Percentiles rank a stretch among this genome's conserved stretches.
Conservation (phyloP, 2,113 vertebrate genomes). For the Alosa alosa region DNA sequence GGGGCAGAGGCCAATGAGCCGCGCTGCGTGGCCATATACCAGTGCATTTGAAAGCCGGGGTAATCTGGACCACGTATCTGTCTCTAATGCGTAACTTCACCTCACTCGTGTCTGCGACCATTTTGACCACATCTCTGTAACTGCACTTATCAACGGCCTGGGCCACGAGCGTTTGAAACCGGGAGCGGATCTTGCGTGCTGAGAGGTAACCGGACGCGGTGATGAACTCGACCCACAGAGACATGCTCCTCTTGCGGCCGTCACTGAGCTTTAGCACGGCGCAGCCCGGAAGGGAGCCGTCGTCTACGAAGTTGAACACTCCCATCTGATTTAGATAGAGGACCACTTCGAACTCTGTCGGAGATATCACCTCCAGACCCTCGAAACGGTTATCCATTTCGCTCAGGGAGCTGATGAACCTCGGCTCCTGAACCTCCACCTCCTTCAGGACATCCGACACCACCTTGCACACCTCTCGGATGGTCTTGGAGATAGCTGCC, state of each 20-base stretch:
- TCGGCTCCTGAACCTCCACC: conserved; percentile 98
- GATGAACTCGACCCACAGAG: conserved; percentile 99
- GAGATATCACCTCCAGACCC: conserved; percentile 94
- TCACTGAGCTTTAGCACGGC: conserved; percentile 98
- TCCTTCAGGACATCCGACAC: conserved; percentile 98
- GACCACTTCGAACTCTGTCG: conserved; percentile 97
- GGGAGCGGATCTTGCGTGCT: conserved; percentile 94
- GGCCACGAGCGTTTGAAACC: conserved; percentile 97
- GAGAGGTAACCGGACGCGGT: conserved; percentile 98
- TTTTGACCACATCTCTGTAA: conserved; percentile 96
- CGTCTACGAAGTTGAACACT: conserved; percentile 99
- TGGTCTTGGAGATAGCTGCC: conserved; percentile 95
- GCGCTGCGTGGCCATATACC: conserved; percentile 98
- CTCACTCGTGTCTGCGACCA: conserved; percentile 98
- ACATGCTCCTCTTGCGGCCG: conserved; percentile 98
- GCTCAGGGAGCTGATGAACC: conserved; percentile 98
- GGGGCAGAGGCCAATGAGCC: conserved; percentile 96
- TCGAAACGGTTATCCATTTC: conserved; percentile 99
- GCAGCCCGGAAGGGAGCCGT: conserved; percentile 97
- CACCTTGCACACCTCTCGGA: conserved; percentile 99
- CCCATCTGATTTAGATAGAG: conserved; percentile 99
- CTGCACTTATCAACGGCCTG: conserved; percentile 99
- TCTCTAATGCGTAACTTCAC: conserved; percentile 95
- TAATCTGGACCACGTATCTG: conserved; percentile 96
- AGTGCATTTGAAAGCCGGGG: conserved; percentile 97